These are phyloP conservation scores for Phasianus colchicus DNA, from an alignment of 2,113 vertebrate species.

Conservation along the genomic window DNA sequence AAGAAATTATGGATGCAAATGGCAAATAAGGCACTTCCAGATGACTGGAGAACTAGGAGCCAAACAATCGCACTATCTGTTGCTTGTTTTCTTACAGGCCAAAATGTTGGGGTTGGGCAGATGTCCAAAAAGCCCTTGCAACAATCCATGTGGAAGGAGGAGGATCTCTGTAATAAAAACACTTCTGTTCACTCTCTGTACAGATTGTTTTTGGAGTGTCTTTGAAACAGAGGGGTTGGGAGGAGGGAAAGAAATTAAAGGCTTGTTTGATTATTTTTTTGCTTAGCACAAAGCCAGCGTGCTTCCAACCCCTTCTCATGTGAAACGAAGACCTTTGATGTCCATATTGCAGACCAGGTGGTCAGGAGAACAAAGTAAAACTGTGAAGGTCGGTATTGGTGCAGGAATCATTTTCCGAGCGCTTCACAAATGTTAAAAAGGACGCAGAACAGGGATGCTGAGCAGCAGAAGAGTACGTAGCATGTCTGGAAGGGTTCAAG, in stretches of 20 bases:
- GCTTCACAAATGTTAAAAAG: constrained; percentile 13
- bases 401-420: not conserved
- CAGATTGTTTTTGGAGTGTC: constrained; percentile 61
- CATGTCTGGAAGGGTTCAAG: not conserved
- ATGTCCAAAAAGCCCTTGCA: constrained; percentile 51
- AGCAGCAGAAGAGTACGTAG: not conserved
- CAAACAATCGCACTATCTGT: constrained; percentile 63
- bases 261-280: constrained; percentile 50
- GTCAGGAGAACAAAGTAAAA: constrained; percentile 26
- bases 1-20: constrained; percentile 48
- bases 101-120: constrained; percentile 64
- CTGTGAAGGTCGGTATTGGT: not conserved
- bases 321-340: constrained; percentile 51
- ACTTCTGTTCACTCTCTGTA: constrained; percentile 65
- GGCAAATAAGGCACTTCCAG: constrained; percentile 45
- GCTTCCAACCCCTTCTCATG: constrained; percentile 46
- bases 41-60: constrained; percentile 52
- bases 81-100: constrained; percentile 67
- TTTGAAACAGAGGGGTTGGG: constrained; percentile 39
- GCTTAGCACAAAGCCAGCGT: not conserved
- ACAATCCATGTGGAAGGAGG: constrained; percentile 59
- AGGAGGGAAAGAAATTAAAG: constrained; percentile 42
- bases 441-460: not conserved
- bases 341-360: constrained; percentile 48
- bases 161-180: constrained; percentile 67